Conservation (phyloP, 2,888 invertebrate genomes). For the Lysandra coridon region DNA sequence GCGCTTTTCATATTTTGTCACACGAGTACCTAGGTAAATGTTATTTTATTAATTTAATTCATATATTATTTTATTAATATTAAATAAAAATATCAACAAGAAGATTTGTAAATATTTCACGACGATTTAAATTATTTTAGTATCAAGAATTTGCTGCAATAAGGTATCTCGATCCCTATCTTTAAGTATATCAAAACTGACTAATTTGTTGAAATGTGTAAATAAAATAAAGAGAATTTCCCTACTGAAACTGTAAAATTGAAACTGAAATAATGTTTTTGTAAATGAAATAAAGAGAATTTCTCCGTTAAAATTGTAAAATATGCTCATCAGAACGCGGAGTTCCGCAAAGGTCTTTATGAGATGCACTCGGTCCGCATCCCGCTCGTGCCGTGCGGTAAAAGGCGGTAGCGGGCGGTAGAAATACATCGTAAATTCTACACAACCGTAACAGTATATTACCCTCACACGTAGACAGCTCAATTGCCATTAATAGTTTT, state of each 20-base stretch:
- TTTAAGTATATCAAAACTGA: too few relatives aligned
- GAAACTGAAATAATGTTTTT: background rate
- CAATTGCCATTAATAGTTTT: constrained; percentile 27
- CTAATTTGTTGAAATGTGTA: background rate
- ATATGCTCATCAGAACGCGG: constrained; percentile 2
- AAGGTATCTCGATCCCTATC: too few relatives aligned
- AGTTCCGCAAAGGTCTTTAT: constrained; percentile 31
- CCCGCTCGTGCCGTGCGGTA: background rate
- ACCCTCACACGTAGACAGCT: constrained; percentile 31
- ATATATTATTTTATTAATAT: too few relatives aligned
- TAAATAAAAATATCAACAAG: too few relatives aligned
- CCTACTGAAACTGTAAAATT: background rate
- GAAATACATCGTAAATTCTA: constrained; percentile 30
- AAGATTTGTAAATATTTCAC: too few relatives aligned
- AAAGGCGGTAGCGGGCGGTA: constrained; percentile 1
- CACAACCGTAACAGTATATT: constrained; percentile 32
- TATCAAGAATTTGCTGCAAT: too few relatives aligned
- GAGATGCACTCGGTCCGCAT: constrained; percentile 31
- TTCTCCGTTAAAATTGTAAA: background rate
- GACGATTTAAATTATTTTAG: too few relatives aligned
- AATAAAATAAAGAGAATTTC: background rate
- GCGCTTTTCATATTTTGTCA: too few relatives aligned
- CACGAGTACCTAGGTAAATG: too few relatives aligned
- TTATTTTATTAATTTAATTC: too few relatives aligned
- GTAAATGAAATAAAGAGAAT: background rate